Evolutionary conservation across 2,888 invertebrate species (phyloP), one percentile per base, ranked within the genome.

Genomic region (Orchesella flavescens): DNA sequence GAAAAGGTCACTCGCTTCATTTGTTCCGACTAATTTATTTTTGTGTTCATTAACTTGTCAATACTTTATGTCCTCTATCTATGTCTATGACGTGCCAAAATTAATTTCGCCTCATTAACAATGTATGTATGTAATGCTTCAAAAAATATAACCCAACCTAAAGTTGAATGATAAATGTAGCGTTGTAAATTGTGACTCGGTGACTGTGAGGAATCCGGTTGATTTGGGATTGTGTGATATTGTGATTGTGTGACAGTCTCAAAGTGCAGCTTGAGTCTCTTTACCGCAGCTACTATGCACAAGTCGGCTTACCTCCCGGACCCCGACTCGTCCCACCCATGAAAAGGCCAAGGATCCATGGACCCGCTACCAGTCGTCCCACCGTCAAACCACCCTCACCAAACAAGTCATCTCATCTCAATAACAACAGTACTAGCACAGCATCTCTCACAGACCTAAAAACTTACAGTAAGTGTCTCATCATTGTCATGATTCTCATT

Each of bases 401-500:
- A 74, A 84, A 65, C 81, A 90, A 88, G 90, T 89, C 90, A 88
- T 90, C 91, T 89, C 89, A 90, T 65, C 90, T 90, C 88, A 74
- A 74, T 46, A 81, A 81, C 69, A 89, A 90, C 84, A 74, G 59
- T 49, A 59, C 73, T 69, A 34, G 34, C 34, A 34, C 34, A 4
- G 74, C 81, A 68, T 91, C 90, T 86, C 89, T 93, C 88, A 92
- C 92, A 89, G 93, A 93, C 90, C 92, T 93, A 88, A 93, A 93
- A 91, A 92, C 92, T 86, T 93, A 93, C 91, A 93, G 93, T 93
- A 90, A 93, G 93, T 92, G 13, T 4, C n/a, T n/a, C n/a, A n/a
- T 57, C 17, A 13, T 57, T n/a, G 15, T 12, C 19, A 57, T 13
- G 4, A 17, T 61, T 21, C 5, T 12, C 23, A 34, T 34, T 34